Percentiles rank a stretch among this genome's conserved stretches.
phyloP scores from a whole-genome alignment of 2,113 vertebrate genomes.

The Oncorhynchus gorbuscha region DNA sequence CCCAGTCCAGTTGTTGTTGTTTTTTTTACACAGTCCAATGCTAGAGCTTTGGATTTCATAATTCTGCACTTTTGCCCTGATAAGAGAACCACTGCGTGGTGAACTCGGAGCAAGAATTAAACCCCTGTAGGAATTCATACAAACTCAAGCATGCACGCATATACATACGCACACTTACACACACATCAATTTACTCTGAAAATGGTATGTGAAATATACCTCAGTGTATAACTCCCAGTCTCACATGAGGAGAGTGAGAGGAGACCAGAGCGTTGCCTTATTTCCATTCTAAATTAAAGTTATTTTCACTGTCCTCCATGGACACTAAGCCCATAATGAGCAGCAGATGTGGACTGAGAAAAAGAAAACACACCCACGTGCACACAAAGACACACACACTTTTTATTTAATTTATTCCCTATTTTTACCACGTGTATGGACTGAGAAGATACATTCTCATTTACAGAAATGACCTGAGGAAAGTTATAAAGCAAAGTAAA shows the following conservation, averaged over 20 bases:
- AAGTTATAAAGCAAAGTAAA: too few relatives aligned
- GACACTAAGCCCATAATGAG: background rate
- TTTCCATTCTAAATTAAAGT: background rate
- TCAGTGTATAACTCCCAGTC: background rate
- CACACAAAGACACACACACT: too few relatives aligned
- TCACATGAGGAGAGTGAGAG: background rate
- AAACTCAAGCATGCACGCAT: background rate
- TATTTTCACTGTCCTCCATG: background rate
- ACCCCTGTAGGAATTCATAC: background rate
- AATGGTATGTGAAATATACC: background rate
- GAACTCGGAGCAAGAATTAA: constrained; percentile 15
- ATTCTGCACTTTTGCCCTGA: background rate
- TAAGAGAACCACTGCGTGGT: constrained; percentile 20
- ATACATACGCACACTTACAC: background rate
- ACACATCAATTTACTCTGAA: background rate
- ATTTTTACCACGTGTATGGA: too few relatives aligned
- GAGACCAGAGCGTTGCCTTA: background rate
- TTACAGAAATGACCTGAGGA: too few relatives aligned
- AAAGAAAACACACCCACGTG: background rate
- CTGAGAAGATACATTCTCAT: too few relatives aligned
- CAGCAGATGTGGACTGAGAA: background rate
- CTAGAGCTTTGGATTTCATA: background rate
- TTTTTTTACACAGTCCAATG: background rate
- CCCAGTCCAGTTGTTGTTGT: background rate
- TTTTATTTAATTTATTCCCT: too few relatives aligned